phyloP scores from a whole-genome alignment of 1,140 invertebrate species.

The Schmidtea mediterranea region DNA sequence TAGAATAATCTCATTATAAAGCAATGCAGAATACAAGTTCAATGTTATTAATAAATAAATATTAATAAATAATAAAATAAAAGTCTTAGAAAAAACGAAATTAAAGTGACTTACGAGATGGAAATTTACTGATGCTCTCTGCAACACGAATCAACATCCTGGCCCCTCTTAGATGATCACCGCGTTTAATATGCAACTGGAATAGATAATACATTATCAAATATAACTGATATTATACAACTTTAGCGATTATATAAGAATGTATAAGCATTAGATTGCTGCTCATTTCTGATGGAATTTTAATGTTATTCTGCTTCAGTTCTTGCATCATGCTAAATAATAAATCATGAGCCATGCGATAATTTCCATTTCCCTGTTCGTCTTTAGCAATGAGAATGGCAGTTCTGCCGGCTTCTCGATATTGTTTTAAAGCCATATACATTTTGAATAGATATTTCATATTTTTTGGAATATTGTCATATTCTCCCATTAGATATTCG shows the following conservation, averaged over 20 bases:
- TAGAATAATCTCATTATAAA: too few relatives aligned
- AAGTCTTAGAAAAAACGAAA: too few relatives aligned
- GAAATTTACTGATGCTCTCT: slow-evolving; percentile 80
- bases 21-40: too few relatives aligned
- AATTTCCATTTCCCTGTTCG: slow-evolving; percentile 67
- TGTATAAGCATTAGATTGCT: slow-evolving; percentile 59
- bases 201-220: slow-evolving; percentile 7
- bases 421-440: slow-evolving; percentile 76
- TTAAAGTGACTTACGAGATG: slow-evolving; percentile 67
- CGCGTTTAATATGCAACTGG: slow-evolving; percentile 54
- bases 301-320: slow-evolving; percentile 44
- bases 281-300: slow-evolving; percentile 55
- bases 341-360: slow-evolving; percentile 64
- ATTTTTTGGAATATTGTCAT: slow-evolving; percentile 73
- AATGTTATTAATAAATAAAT: too few relatives aligned
- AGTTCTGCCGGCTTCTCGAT: slow-evolving; percentile 74
- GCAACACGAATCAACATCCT: slow-evolving; percentile 63
- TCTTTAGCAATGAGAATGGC: slow-evolving; percentile 79
- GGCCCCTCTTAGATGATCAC: slow-evolving; percentile 62
- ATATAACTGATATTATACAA: slow-evolving; percentile 11
- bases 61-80: too few relatives aligned
- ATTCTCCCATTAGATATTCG: slow-evolving; percentile 62
- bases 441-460: slow-evolving; percentile 73
- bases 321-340: slow-evolving; percentile 69
- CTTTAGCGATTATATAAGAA: slow-evolving; percentile 65